Conservation (phyloP, 1,140 invertebrate genomes). For the Pogonus chalceus region DNA sequence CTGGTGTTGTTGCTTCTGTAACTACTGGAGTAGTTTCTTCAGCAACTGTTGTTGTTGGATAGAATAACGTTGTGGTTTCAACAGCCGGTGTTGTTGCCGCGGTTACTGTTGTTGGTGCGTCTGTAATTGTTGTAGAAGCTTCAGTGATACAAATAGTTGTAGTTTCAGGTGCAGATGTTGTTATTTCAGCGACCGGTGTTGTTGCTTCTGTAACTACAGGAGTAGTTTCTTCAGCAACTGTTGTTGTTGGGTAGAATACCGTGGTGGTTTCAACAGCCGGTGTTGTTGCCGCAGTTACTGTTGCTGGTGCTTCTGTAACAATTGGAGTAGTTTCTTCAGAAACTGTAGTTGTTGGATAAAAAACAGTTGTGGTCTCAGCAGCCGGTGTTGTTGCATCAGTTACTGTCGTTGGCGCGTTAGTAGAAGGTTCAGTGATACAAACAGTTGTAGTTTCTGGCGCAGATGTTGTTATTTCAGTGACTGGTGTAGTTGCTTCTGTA, state of each 20-base stretch:
- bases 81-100: neutral
- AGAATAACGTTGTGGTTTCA: no score
- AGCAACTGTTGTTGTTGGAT: no score
- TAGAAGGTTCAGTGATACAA: no score
- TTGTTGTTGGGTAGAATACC: neutral
- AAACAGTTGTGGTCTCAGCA: neutral
- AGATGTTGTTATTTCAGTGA: neutral
- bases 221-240: neutral
- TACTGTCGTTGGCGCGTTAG: neutral
- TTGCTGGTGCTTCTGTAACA: neutral
- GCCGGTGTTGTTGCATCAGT: neutral
- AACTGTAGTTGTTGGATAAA: neutral
- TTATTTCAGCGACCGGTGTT: neutral
- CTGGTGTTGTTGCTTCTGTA: neutral
- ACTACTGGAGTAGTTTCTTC: neutral
- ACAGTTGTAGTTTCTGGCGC: neutral
- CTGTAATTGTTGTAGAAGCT: neutral
- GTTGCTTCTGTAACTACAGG: neutral
- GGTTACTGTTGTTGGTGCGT: neutral
- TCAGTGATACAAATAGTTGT: neutral
- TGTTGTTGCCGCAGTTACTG: neutral
- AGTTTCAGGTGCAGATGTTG: neutral
- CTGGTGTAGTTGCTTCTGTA: neutral
- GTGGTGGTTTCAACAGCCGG: neutral
- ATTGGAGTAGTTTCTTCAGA: conserved; percentile 18